Percentiles rank a stretch among this genome's conserved stretches.
phyloP scores from a whole-genome alignment of 2,888 invertebrate species.

The Hylaea fasciaria region DNA sequence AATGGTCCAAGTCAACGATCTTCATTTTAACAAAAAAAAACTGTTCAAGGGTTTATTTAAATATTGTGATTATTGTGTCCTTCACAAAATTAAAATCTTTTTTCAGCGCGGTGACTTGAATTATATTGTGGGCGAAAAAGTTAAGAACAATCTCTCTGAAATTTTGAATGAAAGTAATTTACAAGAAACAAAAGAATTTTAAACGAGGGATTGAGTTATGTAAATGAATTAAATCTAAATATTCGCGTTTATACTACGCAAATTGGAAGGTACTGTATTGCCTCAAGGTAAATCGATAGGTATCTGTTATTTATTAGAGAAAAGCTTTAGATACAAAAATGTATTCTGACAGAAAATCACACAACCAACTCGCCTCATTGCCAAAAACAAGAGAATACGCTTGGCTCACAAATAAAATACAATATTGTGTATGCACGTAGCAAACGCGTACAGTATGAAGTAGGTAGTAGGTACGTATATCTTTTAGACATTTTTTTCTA shows the following conservation, averaged over 20 bases:
- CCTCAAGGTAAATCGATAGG: neutral
- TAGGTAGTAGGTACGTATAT: no score
- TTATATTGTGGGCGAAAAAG: constrained; percentile 7
- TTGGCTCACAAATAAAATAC: no score
- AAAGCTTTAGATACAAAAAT: no score
- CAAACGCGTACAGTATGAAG: no score
- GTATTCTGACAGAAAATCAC: no score
- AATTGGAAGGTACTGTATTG: neutral
- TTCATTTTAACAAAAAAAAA: neutral
- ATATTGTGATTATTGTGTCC: constrained; percentile 12
- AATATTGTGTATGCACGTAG: no score
- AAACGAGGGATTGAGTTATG: constrained; percentile 5
- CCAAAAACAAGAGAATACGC: no score
- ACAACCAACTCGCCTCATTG: no score
- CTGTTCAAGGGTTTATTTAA: constrained; percentile 2
- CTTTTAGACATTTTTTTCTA: no score
- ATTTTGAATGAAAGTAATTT: constrained; percentile 13
- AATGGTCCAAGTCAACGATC: neutral
- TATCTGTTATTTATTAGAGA: no score
- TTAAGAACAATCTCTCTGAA: neutral
- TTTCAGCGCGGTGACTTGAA: constrained; percentile 18
- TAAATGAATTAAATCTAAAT: constrained; percentile 11
- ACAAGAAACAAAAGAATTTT: constrained; percentile 8
- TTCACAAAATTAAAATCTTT: constrained; percentile 21
- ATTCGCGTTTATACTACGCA: neutral